Percentiles rank a stretch among this genome's conserved stretches.
phyloP scores from a whole-genome alignment of 2,797 vertebrate species.

The Acanthopagrus latus region DNA sequence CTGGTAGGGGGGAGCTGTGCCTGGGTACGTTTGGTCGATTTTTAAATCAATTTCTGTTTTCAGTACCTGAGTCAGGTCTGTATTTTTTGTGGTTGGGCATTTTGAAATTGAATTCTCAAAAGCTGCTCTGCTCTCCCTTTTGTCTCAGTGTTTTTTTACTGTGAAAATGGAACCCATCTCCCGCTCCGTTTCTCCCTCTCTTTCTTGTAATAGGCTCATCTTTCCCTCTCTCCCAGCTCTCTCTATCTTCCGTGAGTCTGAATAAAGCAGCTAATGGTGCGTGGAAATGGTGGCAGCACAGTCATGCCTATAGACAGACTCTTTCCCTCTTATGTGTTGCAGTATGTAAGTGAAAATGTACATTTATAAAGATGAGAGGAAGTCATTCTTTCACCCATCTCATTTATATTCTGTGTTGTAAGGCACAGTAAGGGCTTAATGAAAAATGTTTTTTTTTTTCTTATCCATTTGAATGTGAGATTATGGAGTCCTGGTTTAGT shows the following conservation, averaged over 20 bases:
- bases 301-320: conserved; percentile 50
- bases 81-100: conserved; percentile 22
- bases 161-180: conserved; percentile 58
- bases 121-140: conserved; percentile 34
- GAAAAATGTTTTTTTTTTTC: conserved; percentile 12
- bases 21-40: conserved; percentile 29
- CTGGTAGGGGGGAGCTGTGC: neutral
- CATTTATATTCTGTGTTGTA: conserved; percentile 39
- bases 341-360: conserved; percentile 66
- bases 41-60: conserved; percentile 39
- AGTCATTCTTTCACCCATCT: conserved; percentile 38
- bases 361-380: conserved; percentile 52
- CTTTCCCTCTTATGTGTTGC: conserved; percentile 48
- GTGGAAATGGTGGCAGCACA: conserved; percentile 73
- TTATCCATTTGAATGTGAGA: neutral
- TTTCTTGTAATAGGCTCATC: conserved; percentile 74
- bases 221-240: conserved; percentile 48
- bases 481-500: neutral
- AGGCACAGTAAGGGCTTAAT: conserved; percentile 8
- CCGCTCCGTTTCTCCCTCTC: conserved; percentile 30
- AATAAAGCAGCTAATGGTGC: conserved; percentile 80
- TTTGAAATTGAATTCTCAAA: conserved; percentile 57
- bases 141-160: conserved; percentile 40
- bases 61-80: conserved; percentile 29
- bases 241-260: conserved; percentile 71